Evolutionary conservation across 1,140 invertebrate species (phyloP), one percentile per base, ranked within the genome.

Genomic region (Plodia interpunctella): DNA sequence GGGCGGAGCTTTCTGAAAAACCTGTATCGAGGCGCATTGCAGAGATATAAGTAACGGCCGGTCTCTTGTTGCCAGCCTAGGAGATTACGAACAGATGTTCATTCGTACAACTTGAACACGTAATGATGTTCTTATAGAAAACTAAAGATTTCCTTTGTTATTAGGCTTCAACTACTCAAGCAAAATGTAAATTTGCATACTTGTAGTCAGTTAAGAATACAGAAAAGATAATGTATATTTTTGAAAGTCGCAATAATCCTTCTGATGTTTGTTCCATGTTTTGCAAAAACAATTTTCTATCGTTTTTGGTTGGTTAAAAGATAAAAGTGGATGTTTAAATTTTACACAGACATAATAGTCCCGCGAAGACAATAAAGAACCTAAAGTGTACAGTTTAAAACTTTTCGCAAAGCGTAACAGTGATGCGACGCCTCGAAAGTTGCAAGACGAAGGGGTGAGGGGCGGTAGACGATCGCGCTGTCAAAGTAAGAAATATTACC

Each of bases 401-500:
- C 60, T 85, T 83, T 82, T 66, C 60, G 61, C 70, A 66, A 74
- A 71, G 69, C 69, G 72, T 77, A 81, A 85, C 75, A 83, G 69
- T 80, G 68, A 69, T 68, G 72, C 72, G 71, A 74, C 75, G 74
- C 79, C 60, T 72, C 57, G 68, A 80, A 25, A 88, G 85, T 77
- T 86, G 83, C 69, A 68, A 72, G 78, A 73, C 74, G 68, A 72
- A 25, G 21, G 64, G 70, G 66, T 63, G 59, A 53, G 50, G 53
- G 66, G 65, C 58, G 57, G 60, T 60, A 57, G 61, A 68, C 72
- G 68, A 78, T 78, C 70, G 69, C 60, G 62, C 72, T 80, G 80
- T 83, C 82, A 83, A 82, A 84, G 63, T 76, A 76, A 86, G 80
- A 88, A 83, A 88, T 86, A 86, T 86, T 74, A 76, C 73, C 58